Evolutionary conservation across 2,888 invertebrate species (phyloP).

Genomic region (Pandemis heparana): DNA sequence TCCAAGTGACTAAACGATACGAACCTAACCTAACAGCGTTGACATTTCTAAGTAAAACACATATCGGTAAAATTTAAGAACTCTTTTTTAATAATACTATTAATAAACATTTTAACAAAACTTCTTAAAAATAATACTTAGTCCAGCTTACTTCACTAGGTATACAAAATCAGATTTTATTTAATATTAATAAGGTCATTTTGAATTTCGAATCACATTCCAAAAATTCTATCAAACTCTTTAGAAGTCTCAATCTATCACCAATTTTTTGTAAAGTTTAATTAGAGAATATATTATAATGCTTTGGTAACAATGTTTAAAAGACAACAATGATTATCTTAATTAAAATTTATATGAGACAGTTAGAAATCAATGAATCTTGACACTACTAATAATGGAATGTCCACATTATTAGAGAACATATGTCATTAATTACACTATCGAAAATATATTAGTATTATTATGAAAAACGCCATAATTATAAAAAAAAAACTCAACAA

Average conservation of each 20-base stretch:
- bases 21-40: background rate
- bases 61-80: conserved; percentile 10
- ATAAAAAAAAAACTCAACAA: conserved; percentile 29
- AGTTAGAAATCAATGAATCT: conserved; percentile 17
- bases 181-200: conserved; percentile 34
- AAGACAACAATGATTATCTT: conserved; percentile 17
- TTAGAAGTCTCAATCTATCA: conserved; percentile 38
- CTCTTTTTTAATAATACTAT: conserved; percentile 30
- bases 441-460: conserved; percentile 34
- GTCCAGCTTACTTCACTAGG: conserved; percentile 27
- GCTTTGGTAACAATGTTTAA: conserved; percentile 39
- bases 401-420: conserved; percentile 26
- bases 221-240: conserved; percentile 34
- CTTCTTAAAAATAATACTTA: conserved; percentile 27
- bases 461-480: conserved; percentile 23
- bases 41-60: background rate
- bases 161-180: conserved; percentile 26
- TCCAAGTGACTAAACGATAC: background rate
- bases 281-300: conserved; percentile 17
- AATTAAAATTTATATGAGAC: conserved; percentile 14
- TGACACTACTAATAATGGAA: conserved; percentile 31
- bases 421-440: conserved; percentile 15
- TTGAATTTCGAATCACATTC: conserved; percentile 42
- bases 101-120: conserved; percentile 30
- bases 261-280: conserved; percentile 30